phyloP scores from a whole-genome alignment of 2,888 invertebrate species.

The Hedychridium roseum region DNA sequence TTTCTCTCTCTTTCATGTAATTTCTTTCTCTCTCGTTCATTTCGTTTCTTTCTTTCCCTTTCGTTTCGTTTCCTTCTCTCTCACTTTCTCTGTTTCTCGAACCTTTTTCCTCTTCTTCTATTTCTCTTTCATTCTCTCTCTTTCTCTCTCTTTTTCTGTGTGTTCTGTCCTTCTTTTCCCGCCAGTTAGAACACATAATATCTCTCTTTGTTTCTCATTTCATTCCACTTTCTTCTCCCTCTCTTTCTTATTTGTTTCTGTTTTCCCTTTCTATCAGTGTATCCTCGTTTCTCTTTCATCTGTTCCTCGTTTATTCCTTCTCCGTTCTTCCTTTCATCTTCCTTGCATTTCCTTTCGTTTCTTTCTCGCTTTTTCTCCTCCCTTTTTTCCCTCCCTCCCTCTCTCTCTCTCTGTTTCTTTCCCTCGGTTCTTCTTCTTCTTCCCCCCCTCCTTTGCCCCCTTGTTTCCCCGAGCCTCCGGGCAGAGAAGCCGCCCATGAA shows the following conservation, averaged over 20 bases:
- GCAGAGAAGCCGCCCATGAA: conserved; percentile 63
- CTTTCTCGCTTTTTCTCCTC: neutral
- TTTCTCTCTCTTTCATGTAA: too few species aligned
- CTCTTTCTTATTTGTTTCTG: neutral
- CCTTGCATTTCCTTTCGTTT: neutral
- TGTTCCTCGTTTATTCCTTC: neutral
- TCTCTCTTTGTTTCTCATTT: neutral
- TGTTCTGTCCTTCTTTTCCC: too few species aligned
- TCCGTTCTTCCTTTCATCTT: neutral
- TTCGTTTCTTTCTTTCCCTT: too few species aligned
- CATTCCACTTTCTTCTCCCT: conserved; percentile 5
- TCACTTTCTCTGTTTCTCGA: too few species aligned
- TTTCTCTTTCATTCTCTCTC: too few species aligned
- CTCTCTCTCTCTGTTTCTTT: neutral
- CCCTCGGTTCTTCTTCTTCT: neutral
- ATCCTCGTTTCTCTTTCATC: conserved; percentile 1
- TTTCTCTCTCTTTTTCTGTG: too few species aligned
- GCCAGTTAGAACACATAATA: too few species aligned
- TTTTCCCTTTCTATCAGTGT: too few species aligned
- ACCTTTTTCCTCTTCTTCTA: too few species aligned
- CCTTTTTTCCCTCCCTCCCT: neutral
- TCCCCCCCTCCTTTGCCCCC: too few species aligned
- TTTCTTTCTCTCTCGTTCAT: too few species aligned
- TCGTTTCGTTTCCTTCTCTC: too few species aligned
- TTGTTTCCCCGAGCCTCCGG: conserved; percentile 24